These are phyloP conservation scores for Hanleya hanleyi DNA, from an alignment of 2,888 invertebrate species.

Conservation along the genomic window DNA sequence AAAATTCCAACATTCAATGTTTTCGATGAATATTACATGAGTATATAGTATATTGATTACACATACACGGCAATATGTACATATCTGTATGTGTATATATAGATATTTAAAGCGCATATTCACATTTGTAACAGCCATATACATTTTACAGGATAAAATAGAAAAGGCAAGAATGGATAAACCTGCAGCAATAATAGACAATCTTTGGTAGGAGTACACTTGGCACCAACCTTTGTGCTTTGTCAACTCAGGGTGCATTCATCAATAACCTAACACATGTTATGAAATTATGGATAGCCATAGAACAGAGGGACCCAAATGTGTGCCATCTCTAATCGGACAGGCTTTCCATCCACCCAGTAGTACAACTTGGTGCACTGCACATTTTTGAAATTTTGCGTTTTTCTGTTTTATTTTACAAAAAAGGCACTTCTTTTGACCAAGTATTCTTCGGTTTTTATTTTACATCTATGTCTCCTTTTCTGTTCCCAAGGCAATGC, in stretches of 20 bases:
- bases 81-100: neutral
- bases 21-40: neutral
- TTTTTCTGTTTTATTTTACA: neutral
- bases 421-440: neutral
- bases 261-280: too few relatives aligned
- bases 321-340: too few relatives aligned
- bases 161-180: neutral
- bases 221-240: too few relatives aligned
- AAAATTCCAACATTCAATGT: neutral
- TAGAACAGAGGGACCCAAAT: too few relatives aligned
- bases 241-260: too few relatives aligned
- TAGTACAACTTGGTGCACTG: too few relatives aligned
- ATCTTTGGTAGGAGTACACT: neutral
- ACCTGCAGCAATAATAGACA: neutral
- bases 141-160: neutral
- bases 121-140: neutral
- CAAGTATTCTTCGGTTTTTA: neutral
- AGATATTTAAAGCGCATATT: neutral
- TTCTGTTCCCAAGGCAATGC: neutral
- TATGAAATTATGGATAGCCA: too few relatives aligned
- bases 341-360: too few relatives aligned
- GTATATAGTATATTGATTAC: too few relatives aligned
- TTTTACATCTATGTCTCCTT: neutral
- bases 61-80: too few relatives aligned
- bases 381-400: neutral